Percentiles rank a stretch among this genome's conserved stretches.
Evolutionary conservation across 2,113 vertebrate species (phyloP).

Genomic region (Corvus hawaiiensis): DNA sequence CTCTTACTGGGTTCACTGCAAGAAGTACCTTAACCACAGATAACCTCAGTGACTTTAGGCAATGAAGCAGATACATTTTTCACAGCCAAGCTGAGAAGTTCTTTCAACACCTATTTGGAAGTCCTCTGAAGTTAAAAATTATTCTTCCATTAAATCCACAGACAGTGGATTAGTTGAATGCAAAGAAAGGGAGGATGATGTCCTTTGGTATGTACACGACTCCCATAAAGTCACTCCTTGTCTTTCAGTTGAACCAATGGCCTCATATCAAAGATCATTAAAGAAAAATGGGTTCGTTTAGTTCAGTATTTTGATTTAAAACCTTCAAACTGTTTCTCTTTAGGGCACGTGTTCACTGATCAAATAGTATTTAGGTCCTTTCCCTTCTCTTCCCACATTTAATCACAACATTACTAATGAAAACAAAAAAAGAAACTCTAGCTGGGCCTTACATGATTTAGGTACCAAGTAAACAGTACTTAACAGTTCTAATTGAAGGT

Average conservation of each 20-base stretch:
- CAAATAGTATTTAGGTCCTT: slow-evolving; percentile 4
- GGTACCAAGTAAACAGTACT: slow-evolving; percentile 78
- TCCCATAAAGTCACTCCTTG: neutral
- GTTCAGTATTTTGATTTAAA: slow-evolving; percentile 24
- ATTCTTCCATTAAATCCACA: neutral
- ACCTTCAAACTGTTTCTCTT: slow-evolving; percentile 21
- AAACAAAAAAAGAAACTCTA: slow-evolving; percentile 66
- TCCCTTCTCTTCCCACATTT: slow-evolving; percentile 13
- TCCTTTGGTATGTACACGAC: neutral
- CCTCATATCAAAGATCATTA: neutral
- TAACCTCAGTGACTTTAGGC: neutral
- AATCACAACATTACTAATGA: slow-evolving; percentile 67
- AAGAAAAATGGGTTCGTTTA: neutral
- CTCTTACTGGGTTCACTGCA: neutral
- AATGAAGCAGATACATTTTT: neutral
- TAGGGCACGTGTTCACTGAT: neutral
- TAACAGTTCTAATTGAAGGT: slow-evolving; percentile 82
- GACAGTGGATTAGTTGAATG: neutral
- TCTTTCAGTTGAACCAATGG: neutral
- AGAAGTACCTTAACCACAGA: neutral
- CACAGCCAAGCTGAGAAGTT: neutral
- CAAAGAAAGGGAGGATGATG: neutral
- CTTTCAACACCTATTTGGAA: neutral
- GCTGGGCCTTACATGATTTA: slow-evolving; percentile 69
- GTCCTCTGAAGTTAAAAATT: neutral